Conservation (phyloP, 2,113 vertebrate genomes). For the Climacteris rufus region DNA sequence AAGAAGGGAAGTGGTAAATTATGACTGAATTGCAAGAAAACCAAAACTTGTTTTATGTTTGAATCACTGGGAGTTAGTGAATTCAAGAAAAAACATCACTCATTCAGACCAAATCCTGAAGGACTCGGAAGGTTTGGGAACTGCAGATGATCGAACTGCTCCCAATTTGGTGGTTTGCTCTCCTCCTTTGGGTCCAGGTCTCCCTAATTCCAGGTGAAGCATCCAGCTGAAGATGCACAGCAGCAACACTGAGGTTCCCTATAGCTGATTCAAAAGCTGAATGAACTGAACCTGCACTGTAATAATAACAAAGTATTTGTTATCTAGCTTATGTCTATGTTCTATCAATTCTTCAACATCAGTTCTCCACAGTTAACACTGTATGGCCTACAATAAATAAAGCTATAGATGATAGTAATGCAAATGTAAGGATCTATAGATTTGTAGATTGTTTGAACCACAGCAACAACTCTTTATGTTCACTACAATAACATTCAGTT, state of each 20-base stretch:
- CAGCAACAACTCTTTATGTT: not conserved
- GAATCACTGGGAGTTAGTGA: not conserved
- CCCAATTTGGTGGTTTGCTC: not conserved
- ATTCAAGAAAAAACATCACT: not conserved
- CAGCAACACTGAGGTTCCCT: not conserved
- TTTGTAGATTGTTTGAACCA: not conserved
- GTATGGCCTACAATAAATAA: not conserved
- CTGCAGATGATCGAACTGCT: not conserved
- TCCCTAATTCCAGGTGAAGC: not conserved
- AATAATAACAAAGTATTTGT: not conserved
- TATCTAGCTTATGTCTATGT: not conserved
- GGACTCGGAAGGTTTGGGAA: not conserved
- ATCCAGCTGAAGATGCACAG: not conserved
- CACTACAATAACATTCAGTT: conserved; percentile 19
- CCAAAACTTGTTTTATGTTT: not conserved
- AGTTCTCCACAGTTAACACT: not conserved
- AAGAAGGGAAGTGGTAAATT: not conserved
- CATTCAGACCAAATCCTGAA: not conserved
- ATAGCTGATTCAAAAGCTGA: not conserved
- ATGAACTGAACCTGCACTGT: not conserved
- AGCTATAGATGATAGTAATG: not conserved
- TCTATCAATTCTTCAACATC: not conserved
- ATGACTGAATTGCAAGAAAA: not conserved
- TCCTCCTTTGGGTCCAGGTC: not conserved
- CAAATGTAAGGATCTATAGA: not conserved